Evolutionary conservation across 2,797 vertebrate species (phyloP).

Genomic region (Distichodus sexfasciatus): DNA sequence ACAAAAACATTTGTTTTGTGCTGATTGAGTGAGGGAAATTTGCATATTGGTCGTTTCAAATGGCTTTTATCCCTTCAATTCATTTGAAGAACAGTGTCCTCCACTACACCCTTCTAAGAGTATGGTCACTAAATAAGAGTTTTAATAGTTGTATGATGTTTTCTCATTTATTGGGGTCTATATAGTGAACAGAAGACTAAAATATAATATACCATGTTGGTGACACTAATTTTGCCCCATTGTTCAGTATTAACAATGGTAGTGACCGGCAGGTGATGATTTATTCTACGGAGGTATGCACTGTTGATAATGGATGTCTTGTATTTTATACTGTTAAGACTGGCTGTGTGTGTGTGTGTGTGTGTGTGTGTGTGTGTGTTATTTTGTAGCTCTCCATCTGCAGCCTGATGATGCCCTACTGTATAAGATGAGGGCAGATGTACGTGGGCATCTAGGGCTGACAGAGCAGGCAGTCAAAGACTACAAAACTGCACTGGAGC

Average conservation of each 20-base stretch:
- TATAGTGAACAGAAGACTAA: background rate
- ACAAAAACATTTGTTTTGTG: constrained; percentile 10
- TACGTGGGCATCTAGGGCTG: constrained; percentile 69
- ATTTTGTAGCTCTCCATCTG: constrained; percentile 70
- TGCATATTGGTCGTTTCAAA: constrained; percentile 39
- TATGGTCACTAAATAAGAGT: background rate
- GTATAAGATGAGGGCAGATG: constrained; percentile 73
- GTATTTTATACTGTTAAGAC: background rate
- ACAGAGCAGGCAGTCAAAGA: constrained; percentile 70
- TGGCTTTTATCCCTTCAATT: constrained; percentile 32
- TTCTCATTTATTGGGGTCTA: constrained; percentile 7
- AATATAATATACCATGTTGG: background rate
- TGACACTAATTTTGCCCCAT: constrained; percentile 1
- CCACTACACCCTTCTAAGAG: background rate
- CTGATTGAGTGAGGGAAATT: constrained; percentile 31
- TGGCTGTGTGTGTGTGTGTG: background rate
- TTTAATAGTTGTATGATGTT: background rate
- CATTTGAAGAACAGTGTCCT: constrained; percentile 27
- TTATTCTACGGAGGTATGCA: background rate
- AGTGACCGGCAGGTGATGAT: background rate
- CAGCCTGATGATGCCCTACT: constrained; percentile 67
- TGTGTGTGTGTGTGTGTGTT: too few species aligned
- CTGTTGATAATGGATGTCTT: background rate
- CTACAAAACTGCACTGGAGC: constrained; percentile 69
- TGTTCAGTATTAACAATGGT: background rate